Percentiles rank a stretch among this genome's conserved stretches.
phyloP scores from a whole-genome alignment of 2,797 vertebrate species.

The Scolopax rusticola region DNA sequence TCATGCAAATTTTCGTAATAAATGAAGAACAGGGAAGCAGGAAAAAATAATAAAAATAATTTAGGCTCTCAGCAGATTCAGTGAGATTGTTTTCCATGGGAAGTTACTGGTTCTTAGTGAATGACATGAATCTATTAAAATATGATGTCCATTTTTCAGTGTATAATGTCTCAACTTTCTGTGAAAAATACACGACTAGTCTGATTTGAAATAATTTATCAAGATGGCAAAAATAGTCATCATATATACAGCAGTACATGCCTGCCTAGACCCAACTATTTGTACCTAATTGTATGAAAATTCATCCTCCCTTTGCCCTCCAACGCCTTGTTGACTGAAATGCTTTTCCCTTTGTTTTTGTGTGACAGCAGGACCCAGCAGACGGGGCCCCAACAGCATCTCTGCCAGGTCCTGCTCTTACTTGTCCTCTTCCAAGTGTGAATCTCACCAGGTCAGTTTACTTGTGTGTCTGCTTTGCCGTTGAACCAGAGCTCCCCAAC shows the following conservation, averaged over 20 bases:
- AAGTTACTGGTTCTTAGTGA: background rate
- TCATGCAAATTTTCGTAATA: background rate
- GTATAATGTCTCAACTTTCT: background rate
- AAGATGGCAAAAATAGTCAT: background rate
- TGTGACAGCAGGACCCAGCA: background rate
- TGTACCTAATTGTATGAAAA: background rate
- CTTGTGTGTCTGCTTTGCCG: background rate
- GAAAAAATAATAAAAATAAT: background rate
- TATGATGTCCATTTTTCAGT: background rate
- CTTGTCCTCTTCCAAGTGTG: background rate
- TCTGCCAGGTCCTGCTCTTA: background rate
- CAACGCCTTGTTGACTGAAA: background rate
- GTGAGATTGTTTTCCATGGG: background rate
- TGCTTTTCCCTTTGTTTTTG: background rate
- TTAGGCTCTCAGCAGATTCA: background rate
- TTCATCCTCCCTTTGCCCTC: background rate
- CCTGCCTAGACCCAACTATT: background rate
- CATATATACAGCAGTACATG: too few species aligned
- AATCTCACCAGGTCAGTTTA: background rate
- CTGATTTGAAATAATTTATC: background rate
- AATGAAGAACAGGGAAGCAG: background rate
- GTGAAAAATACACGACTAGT: background rate
- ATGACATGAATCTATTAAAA: background rate
- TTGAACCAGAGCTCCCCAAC: background rate
- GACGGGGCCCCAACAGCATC: accelerated